Evolutionary conservation across 2,888 invertebrate species (phyloP), one percentile per base, ranked within the genome.

Genomic region (Glomeris marginata): DNA sequence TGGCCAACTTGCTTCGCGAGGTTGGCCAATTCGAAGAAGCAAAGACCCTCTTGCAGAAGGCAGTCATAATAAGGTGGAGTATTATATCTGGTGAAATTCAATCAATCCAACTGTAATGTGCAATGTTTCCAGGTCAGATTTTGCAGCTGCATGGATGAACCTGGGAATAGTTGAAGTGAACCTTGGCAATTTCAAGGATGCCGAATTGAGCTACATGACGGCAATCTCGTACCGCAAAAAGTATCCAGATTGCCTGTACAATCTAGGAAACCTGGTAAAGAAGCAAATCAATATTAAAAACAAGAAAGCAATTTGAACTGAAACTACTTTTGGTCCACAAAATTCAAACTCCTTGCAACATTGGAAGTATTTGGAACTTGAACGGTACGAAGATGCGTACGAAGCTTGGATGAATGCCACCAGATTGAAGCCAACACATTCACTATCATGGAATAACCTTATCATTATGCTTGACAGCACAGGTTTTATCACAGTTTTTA

Each of bases 141-240:
- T 94, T 70, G 84, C 94, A 1, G 84, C 91, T 0, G 95, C 94
- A 0, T 97, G 94, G 94, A 95, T 95, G 94, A 97, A 97, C 69
- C 72, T 95, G 47, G 95, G 94, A 15, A 94, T 95, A 58, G 85
- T 92, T 33, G 74, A 90, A 56, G 81, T 88, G 1, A 76, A 78
- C 37, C 71, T 80, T 45, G 77, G 79, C 57, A 76, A 80, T 53
- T 76, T 76, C 54, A 65, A 73, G 2, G 80, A 83, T 61, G 83
- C 94, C 0, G 77, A 85, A 61, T 63, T 65, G 16, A 84, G 90
- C 59, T 95, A 94, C 64, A 69, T 75, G 58, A 81, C 73, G 47
- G 94, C 95, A 1, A 69, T 95, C 2, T 72, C 69, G 34, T 76
- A 82, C 64, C 74, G 91, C 38, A 75, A 73, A 46, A 77, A 78